These are phyloP conservation scores for Petrosia ficiformis DNA, from an alignment of 37 sponge, comb jelly and placozoan species.

Conservation along the genomic window DNA sequence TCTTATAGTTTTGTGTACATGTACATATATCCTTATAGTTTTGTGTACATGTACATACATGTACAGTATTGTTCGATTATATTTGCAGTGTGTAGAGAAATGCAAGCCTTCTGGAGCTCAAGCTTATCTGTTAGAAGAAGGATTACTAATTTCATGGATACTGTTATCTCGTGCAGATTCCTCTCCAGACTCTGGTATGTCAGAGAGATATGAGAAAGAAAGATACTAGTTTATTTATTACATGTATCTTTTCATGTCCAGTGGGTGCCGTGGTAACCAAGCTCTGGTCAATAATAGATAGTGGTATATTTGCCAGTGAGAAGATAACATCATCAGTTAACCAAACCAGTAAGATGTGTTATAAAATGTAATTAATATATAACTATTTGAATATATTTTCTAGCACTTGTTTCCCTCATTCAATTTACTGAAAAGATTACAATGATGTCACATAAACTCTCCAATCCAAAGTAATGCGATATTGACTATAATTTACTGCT, in stretches of 20 bases:
- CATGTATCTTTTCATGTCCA: not conserved
- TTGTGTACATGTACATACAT: no score
- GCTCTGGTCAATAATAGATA: not conserved
- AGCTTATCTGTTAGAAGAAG: constrained; percentile 44
- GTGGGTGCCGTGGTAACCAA: not conserved
- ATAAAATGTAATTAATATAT: not conserved
- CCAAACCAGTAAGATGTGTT: not conserved
- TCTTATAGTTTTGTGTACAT: no score
- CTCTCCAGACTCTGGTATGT: no score
- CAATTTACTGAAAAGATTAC: no score
- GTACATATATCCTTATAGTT: no score
- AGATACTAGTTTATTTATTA: not conserved
- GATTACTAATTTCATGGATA: constrained; percentile 15
- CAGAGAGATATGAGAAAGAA: not conserved
- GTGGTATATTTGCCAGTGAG: constrained; percentile 1
- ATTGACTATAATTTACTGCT: not conserved
- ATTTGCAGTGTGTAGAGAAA: constrained; percentile 15
- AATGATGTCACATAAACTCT: no score
- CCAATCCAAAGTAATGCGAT: not conserved
- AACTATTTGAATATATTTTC: constrained; percentile 10
- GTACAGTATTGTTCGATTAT: no score
- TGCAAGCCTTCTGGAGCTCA: constrained; percentile 14
- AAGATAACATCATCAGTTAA: not conserved
- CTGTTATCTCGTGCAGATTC: constrained; percentile 8
- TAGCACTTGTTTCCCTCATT: no score